phyloP scores from a whole-genome alignment of 2,888 invertebrate genomes.

The Platycheirus rosarum region DNA sequence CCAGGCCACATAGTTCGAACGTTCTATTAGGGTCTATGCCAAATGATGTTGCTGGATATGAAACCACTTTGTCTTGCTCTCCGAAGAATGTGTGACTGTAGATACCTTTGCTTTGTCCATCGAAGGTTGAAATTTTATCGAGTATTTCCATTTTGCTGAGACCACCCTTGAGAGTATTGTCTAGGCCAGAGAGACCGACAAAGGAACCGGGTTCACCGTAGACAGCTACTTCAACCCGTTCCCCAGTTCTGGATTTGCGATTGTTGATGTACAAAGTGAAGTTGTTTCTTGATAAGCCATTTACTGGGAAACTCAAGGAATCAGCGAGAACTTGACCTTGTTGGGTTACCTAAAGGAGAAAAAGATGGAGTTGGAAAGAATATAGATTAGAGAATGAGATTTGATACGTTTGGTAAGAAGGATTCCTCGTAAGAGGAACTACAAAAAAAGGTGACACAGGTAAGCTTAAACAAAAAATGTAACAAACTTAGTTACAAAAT shows the following conservation, averaged over 20 bases:
- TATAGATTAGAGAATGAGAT: no score
- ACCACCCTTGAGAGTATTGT: constrained; percentile 91
- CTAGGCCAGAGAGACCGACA: constrained; percentile 93
- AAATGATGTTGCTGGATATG: constrained; percentile 92
- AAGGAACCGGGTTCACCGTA: constrained; percentile 96
- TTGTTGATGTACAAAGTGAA: constrained; percentile 92
- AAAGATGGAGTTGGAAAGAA: no score
- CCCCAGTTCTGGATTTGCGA: constrained; percentile 94
- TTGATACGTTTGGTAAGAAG: no score
- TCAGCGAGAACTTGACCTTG: constrained; percentile 93
- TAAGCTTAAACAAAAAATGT: no score
- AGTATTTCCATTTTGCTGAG: constrained; percentile 91
- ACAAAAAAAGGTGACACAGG: no score
- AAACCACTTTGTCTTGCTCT: constrained; percentile 89
- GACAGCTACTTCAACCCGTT: constrained; percentile 93
- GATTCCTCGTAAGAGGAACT: no score
- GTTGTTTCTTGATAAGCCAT: constrained; percentile 94
- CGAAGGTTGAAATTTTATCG: constrained; percentile 91
- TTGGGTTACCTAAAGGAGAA: constrained; percentile 82
- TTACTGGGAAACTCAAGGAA: constrained; percentile 95
- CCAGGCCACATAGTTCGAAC: constrained; percentile 92
- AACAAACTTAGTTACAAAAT: no score
- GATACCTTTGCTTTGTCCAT: constrained; percentile 90
- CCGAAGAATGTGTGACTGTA: constrained; percentile 90
- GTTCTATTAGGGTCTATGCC: constrained; percentile 96